These are phyloP conservation scores for Deroplatys truncata DNA, from an alignment of 2,888 invertebrate species.

Conservation along the genomic window DNA sequence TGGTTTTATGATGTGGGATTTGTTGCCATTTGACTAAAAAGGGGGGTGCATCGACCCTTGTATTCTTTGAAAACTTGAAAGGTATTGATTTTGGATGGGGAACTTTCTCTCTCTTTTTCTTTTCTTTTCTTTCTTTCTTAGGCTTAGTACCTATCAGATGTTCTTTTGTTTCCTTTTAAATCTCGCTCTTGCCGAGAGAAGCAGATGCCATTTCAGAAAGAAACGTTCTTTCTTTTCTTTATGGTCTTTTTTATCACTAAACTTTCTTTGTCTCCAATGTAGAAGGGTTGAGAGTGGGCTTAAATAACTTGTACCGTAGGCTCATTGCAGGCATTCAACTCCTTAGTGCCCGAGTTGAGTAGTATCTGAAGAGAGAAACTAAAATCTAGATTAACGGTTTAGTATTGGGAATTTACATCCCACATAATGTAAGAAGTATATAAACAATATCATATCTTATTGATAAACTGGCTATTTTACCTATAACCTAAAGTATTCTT, in stretches of 20 bases:
- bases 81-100: background rate
- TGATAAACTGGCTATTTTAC: too few relatives aligned
- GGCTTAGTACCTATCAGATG: background rate
- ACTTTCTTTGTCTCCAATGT: background rate
- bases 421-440: too few relatives aligned
- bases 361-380: too few relatives aligned
- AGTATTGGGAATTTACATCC: too few relatives aligned
- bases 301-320: background rate
- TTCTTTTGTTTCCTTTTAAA: background rate
- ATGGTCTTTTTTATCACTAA: background rate
- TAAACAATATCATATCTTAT: too few relatives aligned
- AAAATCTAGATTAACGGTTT: too few relatives aligned
- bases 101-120: background rate
- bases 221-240: background rate
- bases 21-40: too few relatives aligned
- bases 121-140: background rate
- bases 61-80: background rate
- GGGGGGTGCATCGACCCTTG: background rate
- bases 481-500: too few relatives aligned
- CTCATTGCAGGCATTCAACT: too few relatives aligned
- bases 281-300: background rate
- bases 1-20: background rate
- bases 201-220: background rate
- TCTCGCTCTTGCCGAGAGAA: background rate
- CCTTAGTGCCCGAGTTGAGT: too few relatives aligned